phyloP scores from a whole-genome alignment of 1,140 invertebrate species.

The Gonioctena quinquepunctata region DNA sequence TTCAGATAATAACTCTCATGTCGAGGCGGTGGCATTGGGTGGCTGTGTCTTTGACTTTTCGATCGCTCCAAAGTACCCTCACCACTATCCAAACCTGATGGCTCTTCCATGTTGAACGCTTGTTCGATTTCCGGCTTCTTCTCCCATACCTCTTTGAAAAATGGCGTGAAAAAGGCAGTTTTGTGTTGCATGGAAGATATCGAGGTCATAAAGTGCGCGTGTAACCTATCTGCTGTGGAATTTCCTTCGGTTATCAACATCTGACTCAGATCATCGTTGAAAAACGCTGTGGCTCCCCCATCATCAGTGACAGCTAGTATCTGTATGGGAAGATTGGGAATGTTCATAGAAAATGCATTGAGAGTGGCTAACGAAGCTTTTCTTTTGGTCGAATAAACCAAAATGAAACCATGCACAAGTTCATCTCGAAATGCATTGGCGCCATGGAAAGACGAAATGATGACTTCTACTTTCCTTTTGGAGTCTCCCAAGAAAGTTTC shows the following conservation, averaged over 20 bases:
- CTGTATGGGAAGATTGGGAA: constrained; percentile 92
- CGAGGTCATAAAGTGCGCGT: constrained; percentile 90
- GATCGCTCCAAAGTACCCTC: constrained; percentile 73
- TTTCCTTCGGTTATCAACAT: constrained; percentile 91
- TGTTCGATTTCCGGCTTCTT: constrained; percentile 94
- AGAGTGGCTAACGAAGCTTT: constrained; percentile 92
- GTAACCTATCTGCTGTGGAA: constrained; percentile 87
- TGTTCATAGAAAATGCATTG: constrained; percentile 92
- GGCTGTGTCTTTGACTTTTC: constrained; percentile 53
- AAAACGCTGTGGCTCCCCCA: constrained; percentile 83
- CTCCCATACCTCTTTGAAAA: constrained; percentile 95
- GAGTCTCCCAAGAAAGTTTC: constrained; percentile 90
- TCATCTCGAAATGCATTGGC: constrained; percentile 91
- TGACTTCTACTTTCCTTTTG: constrained; percentile 89
- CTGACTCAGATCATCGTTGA: constrained; percentile 86
- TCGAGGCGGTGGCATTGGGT: constrained; percentile 65
- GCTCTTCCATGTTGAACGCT: constrained; percentile 88
- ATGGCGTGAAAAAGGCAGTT: constrained; percentile 92
- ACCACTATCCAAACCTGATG: constrained; percentile 67
- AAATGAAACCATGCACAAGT: constrained; percentile 92
- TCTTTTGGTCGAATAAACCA: constrained; percentile 93
- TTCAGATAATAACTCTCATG: constrained; percentile 73
- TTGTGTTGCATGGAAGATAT: constrained; percentile 80
- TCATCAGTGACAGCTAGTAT: constrained; percentile 91
- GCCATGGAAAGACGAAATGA: constrained; percentile 93